phyloP scores from a whole-genome alignment of 2,888 invertebrate species.

The Abscondita cerata region DNA sequence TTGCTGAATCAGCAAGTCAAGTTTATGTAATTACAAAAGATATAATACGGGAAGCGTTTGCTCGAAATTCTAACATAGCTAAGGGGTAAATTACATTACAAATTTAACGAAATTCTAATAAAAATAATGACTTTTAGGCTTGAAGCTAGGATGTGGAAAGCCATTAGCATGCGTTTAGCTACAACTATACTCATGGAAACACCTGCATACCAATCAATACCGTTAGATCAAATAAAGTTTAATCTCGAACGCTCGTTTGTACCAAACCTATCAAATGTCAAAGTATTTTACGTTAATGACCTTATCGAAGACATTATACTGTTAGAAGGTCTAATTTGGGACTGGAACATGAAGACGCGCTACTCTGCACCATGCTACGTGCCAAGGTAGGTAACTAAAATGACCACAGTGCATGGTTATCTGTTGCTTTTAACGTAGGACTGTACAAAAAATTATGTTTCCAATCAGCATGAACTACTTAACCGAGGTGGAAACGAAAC shows the following conservation, averaged over 20 bases:
- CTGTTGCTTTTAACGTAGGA: no score
- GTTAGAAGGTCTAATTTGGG: conserved; percentile 64
- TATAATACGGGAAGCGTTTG: conserved; percentile 60
- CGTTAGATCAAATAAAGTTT: conserved; percentile 63
- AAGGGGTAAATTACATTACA: conserved; percentile 15
- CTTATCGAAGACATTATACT: conserved; percentile 66
- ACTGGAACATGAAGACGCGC: conserved; percentile 62
- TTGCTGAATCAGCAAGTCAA: conserved; percentile 67
- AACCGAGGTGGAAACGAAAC: conserved; percentile 58
- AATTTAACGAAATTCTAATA: conserved; percentile 2
- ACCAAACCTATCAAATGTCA: conserved; percentile 61
- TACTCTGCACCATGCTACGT: conserved; percentile 66
- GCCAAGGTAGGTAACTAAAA: conserved; percentile 60
- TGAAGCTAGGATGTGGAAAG: conserved; percentile 68
- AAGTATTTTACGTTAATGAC: conserved; percentile 62
- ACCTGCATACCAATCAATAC: conserved; percentile 63
- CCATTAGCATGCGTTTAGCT: conserved; percentile 65
- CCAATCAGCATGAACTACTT: conserved; percentile 52
- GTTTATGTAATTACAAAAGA: conserved; percentile 59
- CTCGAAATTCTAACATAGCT: conserved; percentile 29
- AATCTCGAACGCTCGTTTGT: conserved; percentile 65
- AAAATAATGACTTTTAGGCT: conserved; percentile 52
- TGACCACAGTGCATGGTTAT: no score
- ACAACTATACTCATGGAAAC: conserved; percentile 63
- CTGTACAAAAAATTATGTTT: conserved; percentile 43